Percentiles rank a stretch among this genome's conserved stretches.
phyloP scores from a whole-genome alignment of 2,113 vertebrate genomes.

The Platysternon megacephalum region DNA sequence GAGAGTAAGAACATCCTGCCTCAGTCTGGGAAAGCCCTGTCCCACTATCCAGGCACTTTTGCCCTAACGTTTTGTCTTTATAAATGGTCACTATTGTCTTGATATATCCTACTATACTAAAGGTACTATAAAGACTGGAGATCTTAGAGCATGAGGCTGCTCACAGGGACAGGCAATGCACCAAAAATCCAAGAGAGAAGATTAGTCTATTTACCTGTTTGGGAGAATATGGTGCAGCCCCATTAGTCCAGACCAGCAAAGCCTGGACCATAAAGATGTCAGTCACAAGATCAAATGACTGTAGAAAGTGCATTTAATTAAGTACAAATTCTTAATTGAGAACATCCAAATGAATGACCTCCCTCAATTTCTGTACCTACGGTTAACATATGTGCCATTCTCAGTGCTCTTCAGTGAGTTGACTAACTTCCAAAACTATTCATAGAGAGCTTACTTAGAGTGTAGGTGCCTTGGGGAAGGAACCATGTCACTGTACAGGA shows the following conservation, averaged over 20 bases:
- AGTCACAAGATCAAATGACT: accelerated
- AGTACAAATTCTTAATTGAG: neutral
- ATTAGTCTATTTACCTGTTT: neutral
- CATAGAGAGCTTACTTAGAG: neutral
- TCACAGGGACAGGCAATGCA: neutral
- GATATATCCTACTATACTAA: neutral
- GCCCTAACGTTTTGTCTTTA: neutral
- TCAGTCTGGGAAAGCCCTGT: neutral
- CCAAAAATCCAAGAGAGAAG: neutral
- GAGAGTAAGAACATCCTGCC: neutral
- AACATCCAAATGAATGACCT: neutral
- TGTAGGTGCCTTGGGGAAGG: neutral
- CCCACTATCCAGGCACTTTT: neutral
- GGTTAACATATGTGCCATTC: neutral
- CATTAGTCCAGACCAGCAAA: neutral
- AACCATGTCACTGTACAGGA: accelerated
- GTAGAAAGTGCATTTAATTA: neutral
- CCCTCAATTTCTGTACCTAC: neutral
- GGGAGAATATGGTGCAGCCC: neutral
- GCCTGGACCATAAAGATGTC: neutral
- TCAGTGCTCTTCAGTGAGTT: neutral
- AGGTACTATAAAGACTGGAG: neutral
- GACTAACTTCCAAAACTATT: neutral
- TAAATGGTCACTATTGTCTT: too few relatives aligned
- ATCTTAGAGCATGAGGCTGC: neutral